Evolutionary conservation across 2,113 vertebrate species (phyloP), one percentile per base, ranked within the genome.

Genomic region (Oceanodroma tethys): DNA sequence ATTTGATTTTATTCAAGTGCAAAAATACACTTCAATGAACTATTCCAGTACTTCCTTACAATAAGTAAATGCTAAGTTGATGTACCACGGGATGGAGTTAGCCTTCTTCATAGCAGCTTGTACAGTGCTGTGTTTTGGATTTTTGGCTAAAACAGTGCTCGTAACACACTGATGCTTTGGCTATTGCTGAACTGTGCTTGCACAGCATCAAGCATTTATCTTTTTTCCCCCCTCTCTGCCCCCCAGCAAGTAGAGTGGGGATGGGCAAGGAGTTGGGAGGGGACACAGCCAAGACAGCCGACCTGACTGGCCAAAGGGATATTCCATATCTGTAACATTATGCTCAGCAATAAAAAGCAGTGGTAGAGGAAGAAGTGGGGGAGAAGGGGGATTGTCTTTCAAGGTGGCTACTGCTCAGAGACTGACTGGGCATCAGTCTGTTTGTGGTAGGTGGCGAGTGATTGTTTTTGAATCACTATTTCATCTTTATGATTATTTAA

Each of bases 211-310:
- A 82, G 11, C 4, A 5, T 27, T 55, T 53, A 4, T 73, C 2
- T 56, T 82, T 52, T 25, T 8, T 1, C 1, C 2, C 1, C 2
- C 7, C 2, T 2, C 7, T 4, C 15, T 43, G 9, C 13, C 5
- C 16, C 4, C 4, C 16, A 75, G 0, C 18, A 66, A 42, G 45
- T 6, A 42, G 6, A 68, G 15, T 12, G 4, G 11, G 20, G 15
- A 36, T 36, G 21, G 50, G 11, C 21, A 70, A 45, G 15, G 53
- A 63, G 7, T 8, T 11, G 6, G 73, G 52, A 88, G 47, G 9
- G 19, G 34, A 18, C 8, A 22, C 1, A 47, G 27, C 4, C 21
- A 59, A 65, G 48, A 9, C 55, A 82, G 50, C 21, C 16, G 15
- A 73, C 11, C 23, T 5, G 14, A 10, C 11, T 17, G 23, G 11